Evolutionary conservation across 1,140 invertebrate species (phyloP).

Genomic region (Riptortus pedestris): DNA sequence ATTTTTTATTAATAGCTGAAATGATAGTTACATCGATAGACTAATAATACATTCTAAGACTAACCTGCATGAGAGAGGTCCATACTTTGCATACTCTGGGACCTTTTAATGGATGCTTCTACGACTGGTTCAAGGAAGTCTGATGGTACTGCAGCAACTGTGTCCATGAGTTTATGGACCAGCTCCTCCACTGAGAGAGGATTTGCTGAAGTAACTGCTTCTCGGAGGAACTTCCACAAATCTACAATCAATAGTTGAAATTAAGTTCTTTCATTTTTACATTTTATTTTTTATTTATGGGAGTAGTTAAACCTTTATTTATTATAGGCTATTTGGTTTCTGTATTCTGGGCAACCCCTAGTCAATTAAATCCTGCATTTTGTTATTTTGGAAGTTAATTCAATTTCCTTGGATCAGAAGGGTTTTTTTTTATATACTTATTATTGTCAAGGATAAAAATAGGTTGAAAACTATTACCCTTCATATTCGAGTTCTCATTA

Average conservation of each 20-base stretch:
- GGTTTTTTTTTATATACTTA: too few relatives aligned
- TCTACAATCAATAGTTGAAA: conserved; percentile 27
- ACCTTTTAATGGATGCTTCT: conserved; percentile 33
- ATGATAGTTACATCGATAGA: not conserved
- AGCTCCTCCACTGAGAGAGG: conserved; percentile 36
- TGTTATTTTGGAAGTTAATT: too few relatives aligned
- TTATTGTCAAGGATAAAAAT: too few relatives aligned
- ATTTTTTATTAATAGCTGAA: not conserved
- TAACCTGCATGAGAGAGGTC: conserved; percentile 31
- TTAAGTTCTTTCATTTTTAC: too few relatives aligned
- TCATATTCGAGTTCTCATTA: too few relatives aligned
- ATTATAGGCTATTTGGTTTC: too few relatives aligned
- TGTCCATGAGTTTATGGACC: conserved; percentile 34
- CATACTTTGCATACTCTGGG: conserved; percentile 31
- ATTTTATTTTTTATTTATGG: too few relatives aligned
- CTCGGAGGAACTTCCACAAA: conserved; percentile 33
- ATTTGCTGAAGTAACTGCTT: conserved; percentile 36
- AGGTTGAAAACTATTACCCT: too few relatives aligned
- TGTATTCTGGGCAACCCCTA: too few relatives aligned
- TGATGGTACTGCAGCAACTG: conserved; percentile 34
- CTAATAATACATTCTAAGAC: conserved; percentile 25
- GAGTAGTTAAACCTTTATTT: too few relatives aligned
- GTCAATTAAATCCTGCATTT: too few relatives aligned
- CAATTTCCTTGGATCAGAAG: too few relatives aligned
- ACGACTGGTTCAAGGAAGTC: conserved; percentile 35